Evolutionary conservation across 2,113 vertebrate genomes (phyloP), one percentile per base, ranked within the genome.

Genomic region (Amblyornis subalaris): DNA sequence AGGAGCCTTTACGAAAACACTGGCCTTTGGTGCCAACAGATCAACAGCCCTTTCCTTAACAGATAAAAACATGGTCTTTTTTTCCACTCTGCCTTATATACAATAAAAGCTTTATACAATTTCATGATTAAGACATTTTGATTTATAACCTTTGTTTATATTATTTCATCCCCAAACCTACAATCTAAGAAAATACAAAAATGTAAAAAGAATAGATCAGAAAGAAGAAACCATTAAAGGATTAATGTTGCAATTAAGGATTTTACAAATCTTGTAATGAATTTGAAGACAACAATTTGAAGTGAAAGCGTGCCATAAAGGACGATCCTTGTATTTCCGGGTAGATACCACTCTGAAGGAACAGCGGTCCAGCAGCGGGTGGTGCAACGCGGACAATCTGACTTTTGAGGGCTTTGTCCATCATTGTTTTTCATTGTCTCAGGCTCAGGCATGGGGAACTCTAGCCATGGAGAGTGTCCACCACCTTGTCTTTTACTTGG

Each of bases 381-480:
- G 26, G 7, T 47, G 20, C 29, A 75, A 31, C 35, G 24, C 0
- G 0, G 29, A 40, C 6, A 24, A 42, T 42, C 1, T 25, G 31
- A 20, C 25, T 57, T 74, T 72, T 29, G 14, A 25, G 57, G 24
- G 7, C 10, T 38, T 35, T 50, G 25, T 35, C 44, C 44, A 35
- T 81, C 7, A 23, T 21, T 25, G 17, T 20, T 57, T 29, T 66
- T 66, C 28, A 22, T 17, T 40, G 14, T 2, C 29, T 58, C 42
- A 65, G 28, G 19, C 40, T 55, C 60, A 42, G 35, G 25, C 44
- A 75, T 1, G 22, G 6, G 24, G 44, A 57, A 53, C 10, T 21
- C 0, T 2, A 79, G 16, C 51, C 8, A 38, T 13, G 21, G 38
- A 24, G 33, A 29, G 25, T 0, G 0, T 20, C 24, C 23, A 38